These are phyloP conservation scores for Hylaea fasciaria DNA, from an alignment of 2,888 invertebrate species.

Conservation along the genomic window DNA sequence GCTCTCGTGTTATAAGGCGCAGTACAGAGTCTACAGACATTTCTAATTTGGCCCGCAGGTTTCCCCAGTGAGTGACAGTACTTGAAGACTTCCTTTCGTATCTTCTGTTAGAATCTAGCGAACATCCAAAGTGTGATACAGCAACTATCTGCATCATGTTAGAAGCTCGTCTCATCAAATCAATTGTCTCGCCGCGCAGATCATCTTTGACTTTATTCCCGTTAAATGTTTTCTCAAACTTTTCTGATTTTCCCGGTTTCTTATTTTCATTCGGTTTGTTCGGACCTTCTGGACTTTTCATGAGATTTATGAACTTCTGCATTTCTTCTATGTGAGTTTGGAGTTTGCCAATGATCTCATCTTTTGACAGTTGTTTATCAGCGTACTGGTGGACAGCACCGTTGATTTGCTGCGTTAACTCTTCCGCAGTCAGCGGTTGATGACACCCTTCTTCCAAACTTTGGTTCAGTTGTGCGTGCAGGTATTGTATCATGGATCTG, in stretches of 20 bases:
- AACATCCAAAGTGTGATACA: constrained; percentile 96
- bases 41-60: constrained; percentile 96
- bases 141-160: constrained; percentile 96
- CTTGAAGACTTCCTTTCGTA: constrained; percentile 93
- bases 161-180: constrained; percentile 94
- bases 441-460: constrained; percentile 92
- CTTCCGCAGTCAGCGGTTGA: constrained; percentile 90
- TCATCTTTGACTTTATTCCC: constrained; percentile 74
- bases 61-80: constrained; percentile 97
- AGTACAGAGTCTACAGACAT: constrained; percentile 91
- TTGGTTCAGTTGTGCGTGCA: constrained; percentile 93
- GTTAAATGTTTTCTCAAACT: constrained; percentile 72
- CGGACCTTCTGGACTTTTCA: constrained; percentile 91
- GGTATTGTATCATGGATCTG: constrained; percentile 94
- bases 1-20: constrained; percentile 83
- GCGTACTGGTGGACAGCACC: constrained; percentile 95
- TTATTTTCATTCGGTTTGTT: constrained; percentile 63
- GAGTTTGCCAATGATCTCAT: constrained; percentile 96
- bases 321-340: constrained; percentile 99
- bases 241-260: constrained; percentile 61
- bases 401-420: constrained; percentile 94
- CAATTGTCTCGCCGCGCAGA: constrained; percentile 86
- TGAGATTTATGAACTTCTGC: constrained; percentile 97
- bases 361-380: constrained; percentile 97
- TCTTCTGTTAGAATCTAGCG: constrained; percentile 88